Evolutionary conservation across 1,140 invertebrate genomes (phyloP).

Genomic region (Probaryconus sp.): DNA sequence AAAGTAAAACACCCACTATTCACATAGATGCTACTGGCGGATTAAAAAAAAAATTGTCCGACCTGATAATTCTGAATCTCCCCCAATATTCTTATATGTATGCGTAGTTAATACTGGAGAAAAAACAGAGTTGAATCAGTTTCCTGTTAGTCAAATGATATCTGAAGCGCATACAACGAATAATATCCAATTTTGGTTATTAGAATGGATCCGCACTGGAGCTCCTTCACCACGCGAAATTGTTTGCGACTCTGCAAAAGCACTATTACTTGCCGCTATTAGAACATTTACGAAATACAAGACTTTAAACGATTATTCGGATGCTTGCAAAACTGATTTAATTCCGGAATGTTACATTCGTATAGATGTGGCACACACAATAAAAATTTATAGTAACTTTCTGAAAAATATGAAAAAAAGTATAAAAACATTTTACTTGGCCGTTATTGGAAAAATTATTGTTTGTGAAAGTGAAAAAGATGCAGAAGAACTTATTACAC

Average conservation of each 20-base stretch:
- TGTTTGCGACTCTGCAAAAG: slow-evolving; percentile 2
- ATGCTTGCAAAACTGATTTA: not conserved
- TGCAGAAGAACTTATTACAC: too few relatives aligned
- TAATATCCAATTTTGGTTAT: slow-evolving; percentile 4
- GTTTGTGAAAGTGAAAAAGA: not conserved
- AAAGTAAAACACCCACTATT: too few relatives aligned
- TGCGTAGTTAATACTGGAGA: slow-evolving; percentile 7
- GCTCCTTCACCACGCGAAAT: slow-evolving; percentile 14
- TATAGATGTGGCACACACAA: slow-evolving; percentile 43
- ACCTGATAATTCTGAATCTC: not conserved
- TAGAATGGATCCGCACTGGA: slow-evolving; percentile 16
- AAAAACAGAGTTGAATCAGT: not conserved
- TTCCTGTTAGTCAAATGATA: slow-evolving; percentile 19
- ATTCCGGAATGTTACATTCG: slow-evolving; percentile 26
- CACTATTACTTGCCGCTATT: slow-evolving; percentile 8
- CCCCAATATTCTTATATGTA: slow-evolving; percentile 19
- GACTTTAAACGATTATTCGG: slow-evolving; percentile 29
- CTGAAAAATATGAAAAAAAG: slow-evolving; percentile 1
- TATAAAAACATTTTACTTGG: slow-evolving; percentile 42
- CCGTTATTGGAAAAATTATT: slow-evolving; percentile 28
- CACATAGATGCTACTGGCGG: slow-evolving; percentile 25
- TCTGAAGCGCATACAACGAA: slow-evolving; percentile 9
- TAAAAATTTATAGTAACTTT: slow-evolving; percentile 34
- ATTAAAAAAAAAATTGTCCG: not conserved
- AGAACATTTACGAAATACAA: slow-evolving; percentile 21